phyloP scores from a whole-genome alignment of 2,888 invertebrate genomes.

The Dichetophora obliterata region DNA sequence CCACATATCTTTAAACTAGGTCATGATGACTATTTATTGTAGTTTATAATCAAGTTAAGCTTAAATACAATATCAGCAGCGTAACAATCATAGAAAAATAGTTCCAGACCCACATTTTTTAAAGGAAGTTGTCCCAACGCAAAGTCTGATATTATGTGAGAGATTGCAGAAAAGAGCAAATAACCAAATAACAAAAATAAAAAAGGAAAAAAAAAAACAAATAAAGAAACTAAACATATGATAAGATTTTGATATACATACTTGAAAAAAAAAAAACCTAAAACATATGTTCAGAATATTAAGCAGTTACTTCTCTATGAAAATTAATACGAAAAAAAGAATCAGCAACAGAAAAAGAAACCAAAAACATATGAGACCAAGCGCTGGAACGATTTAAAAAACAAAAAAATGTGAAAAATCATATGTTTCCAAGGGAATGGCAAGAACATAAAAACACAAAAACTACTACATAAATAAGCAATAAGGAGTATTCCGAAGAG shows the following conservation, averaged over 20 bases:
- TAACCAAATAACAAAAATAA: not conserved
- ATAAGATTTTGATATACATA: not conserved
- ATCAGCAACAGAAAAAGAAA: too few species aligned
- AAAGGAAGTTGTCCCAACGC: not conserved
- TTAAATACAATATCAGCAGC: too few species aligned
- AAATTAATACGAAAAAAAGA: not conserved
- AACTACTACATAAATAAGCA: slow-evolving; percentile 11
- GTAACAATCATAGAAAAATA: too few species aligned
- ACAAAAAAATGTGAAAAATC: slow-evolving; percentile 14
- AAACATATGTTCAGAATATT: slow-evolving; percentile 20
- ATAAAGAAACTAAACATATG: slow-evolving; percentile 18
- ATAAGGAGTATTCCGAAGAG: not conserved
- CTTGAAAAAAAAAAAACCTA: not conserved
- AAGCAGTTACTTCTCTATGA: slow-evolving; percentile 1
- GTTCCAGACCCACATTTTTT: too few species aligned
- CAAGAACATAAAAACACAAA: not conserved
- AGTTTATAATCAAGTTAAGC: too few species aligned
- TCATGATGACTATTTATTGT: too few species aligned
- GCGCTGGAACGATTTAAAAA: not conserved
- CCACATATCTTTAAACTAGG: too few species aligned
- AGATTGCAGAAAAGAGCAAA: slow-evolving; percentile 11
- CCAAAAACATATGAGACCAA: not conserved
- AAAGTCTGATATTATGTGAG: not conserved
- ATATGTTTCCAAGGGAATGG: slow-evolving; percentile 9
- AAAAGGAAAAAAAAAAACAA: not conserved